These are phyloP conservation scores for Syrrhaptes paradoxus DNA, from an alignment of 2,113 vertebrate species.

Conservation along the genomic window DNA sequence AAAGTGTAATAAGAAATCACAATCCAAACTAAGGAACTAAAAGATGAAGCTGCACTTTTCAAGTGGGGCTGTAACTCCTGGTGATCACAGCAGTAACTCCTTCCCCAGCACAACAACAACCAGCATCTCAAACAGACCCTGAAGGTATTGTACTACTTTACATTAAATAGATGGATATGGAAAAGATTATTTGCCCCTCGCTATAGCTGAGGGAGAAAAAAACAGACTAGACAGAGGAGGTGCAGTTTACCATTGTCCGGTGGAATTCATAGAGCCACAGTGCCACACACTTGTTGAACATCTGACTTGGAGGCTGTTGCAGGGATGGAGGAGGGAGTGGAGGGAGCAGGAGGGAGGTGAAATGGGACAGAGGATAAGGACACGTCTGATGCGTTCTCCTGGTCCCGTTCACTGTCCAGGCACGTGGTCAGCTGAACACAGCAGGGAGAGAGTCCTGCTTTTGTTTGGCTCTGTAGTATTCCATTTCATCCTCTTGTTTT, in stretches of 20 bases:
- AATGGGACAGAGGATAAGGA: not conserved
- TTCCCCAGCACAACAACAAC: not conserved
- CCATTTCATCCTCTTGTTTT: slow-evolving; percentile 6
- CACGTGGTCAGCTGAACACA: not conserved
- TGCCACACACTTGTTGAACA: not conserved
- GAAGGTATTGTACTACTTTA: not conserved
- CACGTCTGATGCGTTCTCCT: not conserved
- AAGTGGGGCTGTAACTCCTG: not conserved
- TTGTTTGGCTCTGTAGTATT: not conserved
- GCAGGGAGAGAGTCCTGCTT: not conserved
- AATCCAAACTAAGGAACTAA: not conserved
- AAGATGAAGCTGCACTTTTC: not conserved
- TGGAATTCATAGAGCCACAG: not conserved
- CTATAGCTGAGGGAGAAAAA: not conserved
- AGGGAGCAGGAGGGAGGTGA: not conserved
- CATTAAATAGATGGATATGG: not conserved
- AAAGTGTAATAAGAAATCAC: not conserved
- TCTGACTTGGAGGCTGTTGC: not conserved
- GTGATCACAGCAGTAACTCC: not conserved
- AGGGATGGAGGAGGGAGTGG: not conserved
- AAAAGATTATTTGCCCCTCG: not conserved
- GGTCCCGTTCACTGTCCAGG: not conserved
- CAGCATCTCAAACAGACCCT: not conserved
- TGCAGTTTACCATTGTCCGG: not conserved
- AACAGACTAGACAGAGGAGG: not conserved